phyloP scores from a whole-genome alignment of 2,888 invertebrate genomes.

The Leistus spinibarbis region DNA sequence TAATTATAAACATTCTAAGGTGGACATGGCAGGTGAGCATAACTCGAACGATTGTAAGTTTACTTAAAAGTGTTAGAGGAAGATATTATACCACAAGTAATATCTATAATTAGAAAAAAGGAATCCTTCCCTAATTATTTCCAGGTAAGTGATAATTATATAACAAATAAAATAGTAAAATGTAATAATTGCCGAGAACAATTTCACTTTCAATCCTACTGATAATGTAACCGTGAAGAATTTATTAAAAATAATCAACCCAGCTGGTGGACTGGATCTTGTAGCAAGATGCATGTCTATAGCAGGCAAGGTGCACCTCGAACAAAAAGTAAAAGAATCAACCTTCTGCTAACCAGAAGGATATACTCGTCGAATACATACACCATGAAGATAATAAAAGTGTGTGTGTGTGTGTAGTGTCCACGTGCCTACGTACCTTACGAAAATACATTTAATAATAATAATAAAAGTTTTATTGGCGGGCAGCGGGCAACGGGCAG shows the following conservation, averaged over 20 bases:
- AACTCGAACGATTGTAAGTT: too few relatives aligned
- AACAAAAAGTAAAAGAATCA: not conserved
- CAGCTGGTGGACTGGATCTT: not conserved
- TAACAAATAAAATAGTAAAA: not conserved
- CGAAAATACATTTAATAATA: not conserved
- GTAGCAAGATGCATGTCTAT: constrained; percentile 3
- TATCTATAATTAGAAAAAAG: not conserved
- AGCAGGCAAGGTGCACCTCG: constrained; percentile 6
- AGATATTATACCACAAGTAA: not conserved
- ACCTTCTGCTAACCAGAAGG: constrained; percentile 5
- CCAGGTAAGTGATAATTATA: not conserved
- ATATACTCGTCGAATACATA: not conserved
- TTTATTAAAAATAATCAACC: not conserved
- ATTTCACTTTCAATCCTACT: not conserved
- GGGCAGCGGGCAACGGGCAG: not conserved
- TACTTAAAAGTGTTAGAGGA: not conserved
- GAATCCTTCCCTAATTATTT: not conserved
- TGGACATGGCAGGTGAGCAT: too few relatives aligned
- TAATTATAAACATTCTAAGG: too few relatives aligned
- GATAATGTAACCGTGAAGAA: not conserved
- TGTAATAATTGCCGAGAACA: not conserved
- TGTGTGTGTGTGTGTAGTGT: not conserved
- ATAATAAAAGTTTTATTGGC: not conserved
- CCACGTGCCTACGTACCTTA: not conserved
- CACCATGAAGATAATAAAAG: constrained; percentile 7